Evolutionary conservation across 2,113 vertebrate genomes (phyloP).

Genomic region (Amia ocellicauda): DNA sequence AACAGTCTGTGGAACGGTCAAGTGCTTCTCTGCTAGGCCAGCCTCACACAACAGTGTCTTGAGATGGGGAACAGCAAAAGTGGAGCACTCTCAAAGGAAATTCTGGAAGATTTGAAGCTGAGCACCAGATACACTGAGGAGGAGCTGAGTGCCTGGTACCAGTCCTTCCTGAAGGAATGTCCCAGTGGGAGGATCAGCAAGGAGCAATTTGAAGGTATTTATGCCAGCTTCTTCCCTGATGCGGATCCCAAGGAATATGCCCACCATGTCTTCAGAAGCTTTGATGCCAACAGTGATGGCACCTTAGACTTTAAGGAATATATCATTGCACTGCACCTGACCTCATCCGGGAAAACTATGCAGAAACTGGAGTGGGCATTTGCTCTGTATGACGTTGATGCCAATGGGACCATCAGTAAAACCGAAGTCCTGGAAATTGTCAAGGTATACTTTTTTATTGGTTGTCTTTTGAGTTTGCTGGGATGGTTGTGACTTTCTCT

Average conservation of each 20-base stretch:
- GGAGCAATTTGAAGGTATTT: conserved; percentile 73
- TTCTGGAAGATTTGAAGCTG: conserved; percentile 71
- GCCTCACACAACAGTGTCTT: neutral
- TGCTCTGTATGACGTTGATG: conserved; percentile 75
- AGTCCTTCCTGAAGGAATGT: conserved; percentile 74
- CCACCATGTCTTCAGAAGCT: conserved; percentile 73
- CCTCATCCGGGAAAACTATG: conserved; percentile 70
- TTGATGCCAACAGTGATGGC: conserved; percentile 74
- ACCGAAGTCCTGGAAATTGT: conserved; percentile 73
- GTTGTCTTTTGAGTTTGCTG: too few relatives aligned
- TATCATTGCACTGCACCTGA: conserved; percentile 75
- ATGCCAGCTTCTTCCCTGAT: conserved; percentile 74
- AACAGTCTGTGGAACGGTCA: conserved; percentile 35
- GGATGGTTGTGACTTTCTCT: neutral
- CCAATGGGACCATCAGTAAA: conserved; percentile 76
- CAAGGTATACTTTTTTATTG: conserved; percentile 38
- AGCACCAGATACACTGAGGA: conserved; percentile 71
- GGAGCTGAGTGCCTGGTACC: conserved; percentile 72
- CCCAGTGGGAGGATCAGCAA: conserved; percentile 68
- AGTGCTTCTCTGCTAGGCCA: neutral
- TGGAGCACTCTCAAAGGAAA: conserved; percentile 68
- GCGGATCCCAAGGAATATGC: conserved; percentile 69
- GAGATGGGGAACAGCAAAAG: conserved; percentile 75
- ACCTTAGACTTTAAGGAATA: conserved; percentile 79
- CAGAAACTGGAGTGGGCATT: conserved; percentile 80